phyloP scores from a whole-genome alignment of 2,797 vertebrate species.

The Phrynocephalus vlangalii region DNA sequence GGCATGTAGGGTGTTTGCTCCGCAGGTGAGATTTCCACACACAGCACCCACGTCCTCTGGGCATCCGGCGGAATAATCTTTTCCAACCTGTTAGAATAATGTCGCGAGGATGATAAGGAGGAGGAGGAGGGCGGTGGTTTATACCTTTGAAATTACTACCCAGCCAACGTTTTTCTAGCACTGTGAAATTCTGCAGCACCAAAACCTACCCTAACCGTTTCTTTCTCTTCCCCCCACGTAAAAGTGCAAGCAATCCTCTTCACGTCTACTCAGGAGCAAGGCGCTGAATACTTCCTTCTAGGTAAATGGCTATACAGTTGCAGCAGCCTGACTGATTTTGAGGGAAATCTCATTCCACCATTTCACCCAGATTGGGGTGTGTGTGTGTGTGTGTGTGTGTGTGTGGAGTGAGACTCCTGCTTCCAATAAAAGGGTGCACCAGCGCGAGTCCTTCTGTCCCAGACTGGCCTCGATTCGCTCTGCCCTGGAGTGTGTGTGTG shows the following conservation, averaged over 20 bases:
- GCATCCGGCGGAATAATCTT: neutral
- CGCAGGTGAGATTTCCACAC: neutral
- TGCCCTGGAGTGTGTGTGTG: neutral
- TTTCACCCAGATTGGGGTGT: neutral
- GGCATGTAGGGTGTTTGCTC: neutral
- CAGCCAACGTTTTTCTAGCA: neutral
- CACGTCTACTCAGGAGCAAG: too few species aligned
- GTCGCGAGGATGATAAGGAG: neutral
- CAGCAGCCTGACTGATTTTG: too few species aligned
- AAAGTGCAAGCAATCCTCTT: neutral
- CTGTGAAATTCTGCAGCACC: neutral
- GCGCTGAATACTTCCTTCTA: too few species aligned
- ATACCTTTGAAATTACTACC: neutral
- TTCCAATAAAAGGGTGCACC: constrained; percentile 65
- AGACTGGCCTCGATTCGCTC: constrained; percentile 21
- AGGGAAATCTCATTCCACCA: neutral
- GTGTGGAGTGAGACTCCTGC: constrained; percentile 26
- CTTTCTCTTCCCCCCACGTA: neutral
- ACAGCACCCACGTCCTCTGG: too few species aligned
- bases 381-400: too few species aligned
- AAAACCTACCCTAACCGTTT: too few species aligned
- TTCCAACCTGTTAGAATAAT: neutral
- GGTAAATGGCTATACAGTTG: too few species aligned
- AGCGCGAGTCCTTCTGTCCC: neutral
- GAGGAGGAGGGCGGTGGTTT: neutral